Evolutionary conservation across 2,797 vertebrate genomes (phyloP), one percentile per base, ranked within the genome.

Genomic region (Pseudocheirus occidentalis): DNA sequence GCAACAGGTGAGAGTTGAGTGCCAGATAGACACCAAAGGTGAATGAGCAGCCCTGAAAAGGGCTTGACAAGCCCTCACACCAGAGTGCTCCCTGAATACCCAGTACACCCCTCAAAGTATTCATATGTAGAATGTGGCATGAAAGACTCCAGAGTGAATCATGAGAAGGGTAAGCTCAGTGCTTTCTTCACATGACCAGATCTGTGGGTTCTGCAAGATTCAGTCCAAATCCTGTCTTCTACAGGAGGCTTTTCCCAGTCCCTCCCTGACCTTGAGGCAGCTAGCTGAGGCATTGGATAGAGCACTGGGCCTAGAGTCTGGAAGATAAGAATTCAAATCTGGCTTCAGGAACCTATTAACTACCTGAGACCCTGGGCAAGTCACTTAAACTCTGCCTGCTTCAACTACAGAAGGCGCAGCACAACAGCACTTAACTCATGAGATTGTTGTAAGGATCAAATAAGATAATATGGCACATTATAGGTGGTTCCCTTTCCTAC

Each of bases 81-180:
- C 13, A n/a, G 34, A 66, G 62, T 66, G 34, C 62, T 73, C 66
- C 2, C 62, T 73, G 34, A 73, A 40, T 1, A 73, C 1, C 31
- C 7, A n/a, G 18, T 21, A 24, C 0, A 40, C n/a, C 18, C 66
- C 34, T 73, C 16, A 40, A 40, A 73, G n/a, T 9, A 73, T 16
- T 73, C 18, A 24, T 94, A 62, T 56, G 66, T 93, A 93, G 91
- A 95, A 95, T 91, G 34, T 50, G 3, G 58, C 95, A 56, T 24
- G 31, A 56, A 56, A 94, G 52, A 95, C 62, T 96, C 73, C 94
- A 57, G 13, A 93, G 34, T 81, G n/a, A 57, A n/a, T 95, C 55
- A 90, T 21, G 56, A 93, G 56, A 93, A 81, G 27, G 11, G 59
- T 55, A 57, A 55, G 81, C 93, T 90, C 1, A 31, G 89, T 90